Evolutionary conservation across 2,888 invertebrate species (phyloP), one percentile per base, ranked within the genome.

Genomic region (Lutraria lutraria): DNA sequence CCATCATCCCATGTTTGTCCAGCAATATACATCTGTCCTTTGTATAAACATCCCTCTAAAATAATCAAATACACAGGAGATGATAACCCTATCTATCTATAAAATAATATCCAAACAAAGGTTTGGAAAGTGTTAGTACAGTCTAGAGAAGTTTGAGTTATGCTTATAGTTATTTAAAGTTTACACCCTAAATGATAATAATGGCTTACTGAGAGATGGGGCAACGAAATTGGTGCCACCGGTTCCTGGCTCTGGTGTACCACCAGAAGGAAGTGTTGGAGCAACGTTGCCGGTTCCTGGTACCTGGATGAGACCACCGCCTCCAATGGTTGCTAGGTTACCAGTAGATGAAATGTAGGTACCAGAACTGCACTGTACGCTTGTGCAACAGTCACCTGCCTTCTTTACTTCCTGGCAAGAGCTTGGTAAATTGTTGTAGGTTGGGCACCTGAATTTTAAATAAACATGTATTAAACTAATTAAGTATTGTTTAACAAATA

Each of bases 41-140:
- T 95, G 92, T 95, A 95, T 84, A 94, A 89, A 91, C 95, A 95
- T 13, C 95, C 95, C 60, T 87, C 95, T 95, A 90, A 34, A 90
- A 88, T 52, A 81, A 34, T 81, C 25, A 53, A 29, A 53, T 15
- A 10, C 34, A 34, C 12, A 0, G 25, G 12, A 4, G n/a, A 60
- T 60, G 0, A 68, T 25, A n/a, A 10, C n/a, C 6, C 63, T 68
- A 68, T 68, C 63, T n/a, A 25, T 68, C 63, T 68, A 0, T 43
- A 2, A 56, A 56, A 56, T 56, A 56, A 56, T 56, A 16, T 56
- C 56, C 1, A 2, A 56, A 56, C 12, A 56, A 56, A 56, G 43
- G 2, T 43, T 56, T 19, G 56, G 12, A 56, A 56, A 19, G 56
- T 43, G 43, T 43, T 2, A 4, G 43, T 43, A 2, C 43, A 43